Evolutionary conservation across 2,113 vertebrate genomes (phyloP).

Genomic region (Erythrolamprus reginae): DNA sequence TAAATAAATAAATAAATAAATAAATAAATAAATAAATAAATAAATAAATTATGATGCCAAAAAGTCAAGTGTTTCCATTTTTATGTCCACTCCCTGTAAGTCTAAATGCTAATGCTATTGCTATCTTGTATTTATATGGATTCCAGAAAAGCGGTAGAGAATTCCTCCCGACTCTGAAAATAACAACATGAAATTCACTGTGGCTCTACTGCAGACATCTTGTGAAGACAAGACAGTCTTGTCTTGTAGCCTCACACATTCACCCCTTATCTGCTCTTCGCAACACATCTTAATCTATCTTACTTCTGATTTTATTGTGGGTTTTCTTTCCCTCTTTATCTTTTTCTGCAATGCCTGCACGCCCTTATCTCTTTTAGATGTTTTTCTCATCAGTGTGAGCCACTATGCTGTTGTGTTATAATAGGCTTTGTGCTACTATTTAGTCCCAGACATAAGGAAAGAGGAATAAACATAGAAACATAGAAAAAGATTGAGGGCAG

Average conservation of each 20-base stretch:
- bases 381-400: neutral
- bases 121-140: neutral
- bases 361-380: neutral
- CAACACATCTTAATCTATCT: neutral
- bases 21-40: too few species aligned
- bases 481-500: too few species aligned
- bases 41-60: too few species aligned
- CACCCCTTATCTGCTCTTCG: neutral
- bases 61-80: too few species aligned
- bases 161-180: neutral
- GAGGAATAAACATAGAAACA: too few species aligned
- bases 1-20: too few species aligned
- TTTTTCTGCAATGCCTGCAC: neutral
- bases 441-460: neutral
- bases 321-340: neutral
- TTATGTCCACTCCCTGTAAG: too few species aligned
- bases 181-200: neutral
- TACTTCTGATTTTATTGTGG: neutral
- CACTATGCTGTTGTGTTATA: neutral
- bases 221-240: neutral
- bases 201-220: neutral
- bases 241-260: neutral
- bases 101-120: too few species aligned
- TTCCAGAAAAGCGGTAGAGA: neutral
- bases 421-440: neutral